Conservation (phyloP, 2,797 vertebrate genomes). For the Columba guinea region DNA sequence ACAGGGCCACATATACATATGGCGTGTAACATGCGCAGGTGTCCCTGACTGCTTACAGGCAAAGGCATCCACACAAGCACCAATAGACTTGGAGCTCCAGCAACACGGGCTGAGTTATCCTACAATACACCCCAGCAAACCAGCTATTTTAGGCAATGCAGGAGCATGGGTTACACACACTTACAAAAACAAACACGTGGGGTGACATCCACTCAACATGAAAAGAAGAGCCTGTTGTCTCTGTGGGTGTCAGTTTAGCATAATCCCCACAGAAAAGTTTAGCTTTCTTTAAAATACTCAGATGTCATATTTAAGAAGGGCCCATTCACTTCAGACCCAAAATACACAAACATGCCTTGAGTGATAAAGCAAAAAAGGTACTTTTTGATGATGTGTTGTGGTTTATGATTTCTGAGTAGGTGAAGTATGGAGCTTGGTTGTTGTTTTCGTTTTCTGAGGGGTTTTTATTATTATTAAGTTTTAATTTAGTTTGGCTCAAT, state of each 20-base stretch:
- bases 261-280: slow-evolving; percentile 39
- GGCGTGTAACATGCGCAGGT: background rate
- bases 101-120: background rate
- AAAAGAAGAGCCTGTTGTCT: slow-evolving; percentile 41
- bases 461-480: slow-evolving; percentile 21
- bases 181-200: slow-evolving; percentile 27
- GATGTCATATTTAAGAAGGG: slow-evolving; percentile 17
- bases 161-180: background rate
- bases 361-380: slow-evolving; percentile 56
- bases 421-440: slow-evolving; percentile 35
- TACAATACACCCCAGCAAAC: background rate
- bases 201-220: slow-evolving; percentile 60
- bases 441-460: slow-evolving; percentile 56
- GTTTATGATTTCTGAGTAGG: slow-evolving; percentile 58
- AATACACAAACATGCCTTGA: slow-evolving; percentile 52
- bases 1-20: too few species aligned
- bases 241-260: slow-evolving; percentile 40
- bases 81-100: background rate
- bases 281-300: slow-evolving; percentile 33
- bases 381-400: slow-evolving; percentile 62
- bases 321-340: slow-evolving; percentile 36
- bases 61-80: background rate
- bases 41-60: background rate
- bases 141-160: slow-evolving; percentile 25
- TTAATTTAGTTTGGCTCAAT: slow-evolving; percentile 53